Evolutionary conservation across 1,140 invertebrate genomes (phyloP).

Genomic region (Pseudomyrmex gracilis): DNA sequence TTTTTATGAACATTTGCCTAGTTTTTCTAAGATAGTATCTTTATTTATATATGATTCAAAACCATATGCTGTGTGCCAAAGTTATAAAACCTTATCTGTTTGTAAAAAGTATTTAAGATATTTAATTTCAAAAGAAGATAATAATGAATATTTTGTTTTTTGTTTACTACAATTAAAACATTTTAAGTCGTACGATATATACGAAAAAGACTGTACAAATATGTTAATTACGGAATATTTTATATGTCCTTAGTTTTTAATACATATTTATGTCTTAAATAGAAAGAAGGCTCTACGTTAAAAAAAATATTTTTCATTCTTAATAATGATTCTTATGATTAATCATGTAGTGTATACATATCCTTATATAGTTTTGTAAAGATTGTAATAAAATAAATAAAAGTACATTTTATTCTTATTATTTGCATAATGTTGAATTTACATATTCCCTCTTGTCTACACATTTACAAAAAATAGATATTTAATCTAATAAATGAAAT

Average conservation of each 20-base stretch:
- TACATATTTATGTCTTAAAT: too few species aligned
- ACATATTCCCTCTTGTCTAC: background rate
- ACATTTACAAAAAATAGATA: too few species aligned
- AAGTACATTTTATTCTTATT: background rate
- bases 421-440: background rate
- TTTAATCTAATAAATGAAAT: too few species aligned
- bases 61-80: slow-evolving; percentile 1
- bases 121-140: background rate
- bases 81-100: background rate
- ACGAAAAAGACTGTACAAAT: background rate
- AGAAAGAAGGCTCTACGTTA: too few species aligned
- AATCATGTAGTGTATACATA: background rate
- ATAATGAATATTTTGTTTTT: background rate
- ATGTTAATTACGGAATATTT: slow-evolving; percentile 11
- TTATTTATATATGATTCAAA: slow-evolving; percentile 12
- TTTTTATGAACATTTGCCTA: background rate
- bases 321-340: too few species aligned
- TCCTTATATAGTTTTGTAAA: background rate
- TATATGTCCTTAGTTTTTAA: background rate
- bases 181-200: background rate
- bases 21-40: background rate
- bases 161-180: background rate
- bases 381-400: background rate
- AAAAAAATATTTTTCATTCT: too few species aligned
- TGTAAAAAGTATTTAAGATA: background rate